A percentile compares a stretch with the other conserved stretches of the same genome.
phyloP scores from a whole-genome alignment of 1,140 invertebrate genomes.

The Meteorus sp. region DNA sequence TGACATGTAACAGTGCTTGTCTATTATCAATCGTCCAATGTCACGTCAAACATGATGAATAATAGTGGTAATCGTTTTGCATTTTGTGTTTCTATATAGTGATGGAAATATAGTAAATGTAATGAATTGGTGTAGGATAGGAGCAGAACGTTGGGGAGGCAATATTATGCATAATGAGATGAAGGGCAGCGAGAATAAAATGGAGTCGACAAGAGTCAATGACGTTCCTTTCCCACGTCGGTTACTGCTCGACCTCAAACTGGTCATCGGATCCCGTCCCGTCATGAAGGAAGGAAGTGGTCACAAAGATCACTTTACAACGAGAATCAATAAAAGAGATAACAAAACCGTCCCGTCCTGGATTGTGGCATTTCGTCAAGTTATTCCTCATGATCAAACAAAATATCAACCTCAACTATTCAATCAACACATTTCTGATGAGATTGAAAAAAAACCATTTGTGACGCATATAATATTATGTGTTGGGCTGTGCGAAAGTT shows the following conservation, averaged over 20 bases:
- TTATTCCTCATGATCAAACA: constrained; percentile 12
- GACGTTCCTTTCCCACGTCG: constrained; percentile 58
- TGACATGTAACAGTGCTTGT: too few relatives aligned
- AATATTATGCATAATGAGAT: too few relatives aligned
- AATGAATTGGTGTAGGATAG: not conserved
- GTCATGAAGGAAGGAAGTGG: constrained; percentile 56
- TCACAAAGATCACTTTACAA: constrained; percentile 55
- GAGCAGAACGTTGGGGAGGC: not conserved
- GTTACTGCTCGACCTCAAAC: constrained; percentile 56
- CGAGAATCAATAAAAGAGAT: constrained; percentile 6
- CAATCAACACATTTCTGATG: constrained; percentile 18
- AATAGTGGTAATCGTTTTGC: too few relatives aligned
- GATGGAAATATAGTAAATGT: too few relatives aligned
- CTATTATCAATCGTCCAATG: too few relatives aligned
- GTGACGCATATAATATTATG: too few relatives aligned
- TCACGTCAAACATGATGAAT: too few relatives aligned
- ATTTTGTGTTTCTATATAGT: too few relatives aligned
- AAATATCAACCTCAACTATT: not conserved
- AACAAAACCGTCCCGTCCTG: constrained; percentile 8
- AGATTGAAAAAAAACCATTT: not conserved
- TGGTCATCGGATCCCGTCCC: constrained; percentile 56
- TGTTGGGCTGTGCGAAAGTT: too few relatives aligned
- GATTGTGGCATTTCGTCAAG: constrained; percentile 6
- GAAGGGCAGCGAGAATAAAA: constrained; percentile 26
- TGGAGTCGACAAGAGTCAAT: constrained; percentile 27